Percentiles rank a stretch among this genome's conserved stretches.
phyloP scores from a whole-genome alignment of 1,140 invertebrate species.

The Drosophila funebris region DNA sequence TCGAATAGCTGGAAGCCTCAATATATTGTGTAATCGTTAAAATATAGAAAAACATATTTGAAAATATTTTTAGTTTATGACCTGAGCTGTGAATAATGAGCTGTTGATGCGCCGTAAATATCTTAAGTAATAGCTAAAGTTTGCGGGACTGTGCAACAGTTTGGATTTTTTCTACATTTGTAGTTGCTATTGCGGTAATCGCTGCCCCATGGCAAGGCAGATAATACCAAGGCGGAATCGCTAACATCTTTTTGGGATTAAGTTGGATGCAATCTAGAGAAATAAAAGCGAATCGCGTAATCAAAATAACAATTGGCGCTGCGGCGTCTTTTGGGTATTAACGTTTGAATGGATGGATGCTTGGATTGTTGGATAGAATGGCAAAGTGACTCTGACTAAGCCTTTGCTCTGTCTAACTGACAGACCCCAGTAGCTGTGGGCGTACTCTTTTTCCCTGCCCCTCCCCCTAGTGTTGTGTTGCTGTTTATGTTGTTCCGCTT shows the following conservation, averaged over 20 bases:
- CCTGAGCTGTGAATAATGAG: conserved; percentile 14
- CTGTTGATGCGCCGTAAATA: conserved; percentile 28
- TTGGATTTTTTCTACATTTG: conserved; percentile 8
- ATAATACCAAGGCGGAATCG: conserved; percentile 17
- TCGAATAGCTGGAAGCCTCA: not conserved
- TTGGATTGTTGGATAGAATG: not conserved
- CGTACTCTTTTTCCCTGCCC: not conserved
- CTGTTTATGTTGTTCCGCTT: conserved; percentile 62
- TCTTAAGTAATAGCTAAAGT: conserved; percentile 13
- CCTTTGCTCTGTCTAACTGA: conserved; percentile 48
- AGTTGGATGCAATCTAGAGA: conserved; percentile 47
- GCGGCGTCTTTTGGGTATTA: conserved; percentile 53
- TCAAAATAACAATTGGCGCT: conserved; percentile 64
- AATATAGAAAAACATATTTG: not conserved
- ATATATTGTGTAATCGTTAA: not conserved
- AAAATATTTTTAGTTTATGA: conserved; percentile 12
- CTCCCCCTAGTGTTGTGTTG: conserved; percentile 1
- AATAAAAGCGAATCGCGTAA: conserved; percentile 66
- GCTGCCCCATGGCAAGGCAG: conserved; percentile 35
- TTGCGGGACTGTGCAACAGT: conserved; percentile 47
- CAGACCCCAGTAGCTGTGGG: conserved; percentile 39
- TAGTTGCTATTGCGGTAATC: conserved; percentile 20
- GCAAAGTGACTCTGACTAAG: conserved; percentile 54
- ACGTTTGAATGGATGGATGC: conserved; percentile 56
- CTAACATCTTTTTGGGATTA: conserved; percentile 67